Base-by-base conservation (phyloP, 2,797 vertebrate genomes). In the Taeniopygia guttata region DNA sequence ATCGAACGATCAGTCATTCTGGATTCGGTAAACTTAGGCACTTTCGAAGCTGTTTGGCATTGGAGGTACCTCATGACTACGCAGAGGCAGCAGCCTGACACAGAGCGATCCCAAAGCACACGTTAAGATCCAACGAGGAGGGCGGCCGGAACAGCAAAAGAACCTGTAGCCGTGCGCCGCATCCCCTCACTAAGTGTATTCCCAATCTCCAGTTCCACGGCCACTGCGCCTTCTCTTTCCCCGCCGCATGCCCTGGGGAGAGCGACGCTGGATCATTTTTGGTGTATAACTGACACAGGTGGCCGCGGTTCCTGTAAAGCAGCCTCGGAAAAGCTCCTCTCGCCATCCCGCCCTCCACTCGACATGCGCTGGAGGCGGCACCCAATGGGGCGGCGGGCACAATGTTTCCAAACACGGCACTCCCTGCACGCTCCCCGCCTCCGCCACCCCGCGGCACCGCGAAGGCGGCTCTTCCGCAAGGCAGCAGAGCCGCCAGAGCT, bases 371-470 rank as follows among this genome's bases (percentile, higher is more conserved):
- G 62, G 7, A 34, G 23, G 58, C 84, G 10, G 78, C 85, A 8
- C 87, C 95, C 95, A 95, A 95, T 93, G 46, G 78, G 66, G 63
- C 75, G 27, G 78, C 87, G 29, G 51, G 25, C 42, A 52, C 94
- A 63, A 49, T 95, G 95, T 96, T 96, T 87, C 81, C 94, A 95
- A 95, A 96, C 95, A 94, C 69, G 12, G 66, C 81, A 4, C 63
- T 32, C 46, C 6, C n/a, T 7, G 49, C 63, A 7, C 8, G 7
- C 78, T 72, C 25, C 26, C 90, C 74, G 73, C 76, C 56, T n/a
- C 52, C 62, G n/a, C 68, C 63, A 75, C 32, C 62, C 18, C 18
- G 38, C 81, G 10, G 42, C 56, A 15, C 30, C 27, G 48, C 17
- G 7, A 23, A 36, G 29, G 38, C 7, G 7, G 27, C 1, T 54